Evolutionary conservation across 2,113 vertebrate species (phyloP).

Genomic region (mouse (Mus musculus)): DNA sequence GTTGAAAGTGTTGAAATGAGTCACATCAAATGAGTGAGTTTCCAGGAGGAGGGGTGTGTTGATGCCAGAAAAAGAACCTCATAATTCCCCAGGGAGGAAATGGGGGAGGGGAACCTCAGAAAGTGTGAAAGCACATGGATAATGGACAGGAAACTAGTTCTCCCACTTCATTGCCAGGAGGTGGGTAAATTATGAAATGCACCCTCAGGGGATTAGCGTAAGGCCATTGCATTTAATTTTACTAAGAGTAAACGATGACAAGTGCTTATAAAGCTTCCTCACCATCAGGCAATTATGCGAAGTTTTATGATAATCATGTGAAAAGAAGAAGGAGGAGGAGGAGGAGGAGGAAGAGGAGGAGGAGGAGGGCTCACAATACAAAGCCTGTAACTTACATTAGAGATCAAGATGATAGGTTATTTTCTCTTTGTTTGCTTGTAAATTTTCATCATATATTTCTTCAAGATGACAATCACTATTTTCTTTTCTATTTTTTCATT

Average conservation of each 20-base stretch:
- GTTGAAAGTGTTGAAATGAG: background rate
- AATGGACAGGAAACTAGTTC: background rate
- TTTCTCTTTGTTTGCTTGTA: background rate
- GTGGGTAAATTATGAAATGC: background rate
- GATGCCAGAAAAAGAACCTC: background rate
- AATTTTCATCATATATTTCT: background rate
- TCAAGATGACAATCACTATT: constrained; percentile 1
- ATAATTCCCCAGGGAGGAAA: background rate
- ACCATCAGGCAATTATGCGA: background rate
- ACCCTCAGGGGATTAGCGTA: background rate
- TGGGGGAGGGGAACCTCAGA: background rate
- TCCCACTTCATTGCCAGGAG: background rate
- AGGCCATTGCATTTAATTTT: constrained; percentile 1
- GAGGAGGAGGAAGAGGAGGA: too few relatives aligned
- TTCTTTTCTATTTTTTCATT: background rate
- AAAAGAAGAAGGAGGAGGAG: background rate
- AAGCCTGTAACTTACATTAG: background rate
- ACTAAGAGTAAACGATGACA: background rate
- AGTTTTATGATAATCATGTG: background rate
- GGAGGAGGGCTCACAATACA: background rate
- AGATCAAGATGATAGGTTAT: background rate
- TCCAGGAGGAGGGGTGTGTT: background rate
- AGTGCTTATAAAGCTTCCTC: background rate
- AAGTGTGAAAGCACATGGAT: background rate
- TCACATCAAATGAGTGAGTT: background rate